Percentiles rank a stretch among this genome's conserved stretches.
These are phyloP conservation scores for Ladona fulva DNA, from an alignment of 1,140 invertebrate genomes.

Conservation along the genomic window DNA sequence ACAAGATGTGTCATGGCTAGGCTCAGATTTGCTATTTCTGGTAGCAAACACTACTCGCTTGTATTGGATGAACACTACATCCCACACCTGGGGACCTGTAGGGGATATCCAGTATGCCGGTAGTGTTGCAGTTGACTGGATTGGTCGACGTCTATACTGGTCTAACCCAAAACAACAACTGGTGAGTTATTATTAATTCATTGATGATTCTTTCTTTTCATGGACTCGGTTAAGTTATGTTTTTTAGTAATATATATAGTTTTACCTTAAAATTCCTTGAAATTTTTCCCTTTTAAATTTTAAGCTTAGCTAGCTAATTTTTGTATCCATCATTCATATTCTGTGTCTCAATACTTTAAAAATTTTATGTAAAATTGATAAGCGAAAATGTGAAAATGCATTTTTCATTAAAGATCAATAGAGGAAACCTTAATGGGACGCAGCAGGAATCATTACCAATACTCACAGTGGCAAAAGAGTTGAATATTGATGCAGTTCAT, in stretches of 20 bases:
- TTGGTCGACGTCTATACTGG: constrained; percentile 82
- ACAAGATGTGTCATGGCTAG: constrained; percentile 56
- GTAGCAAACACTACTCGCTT: constrained; percentile 64
- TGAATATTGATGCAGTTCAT: constrained; percentile 69
- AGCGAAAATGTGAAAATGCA: no score
- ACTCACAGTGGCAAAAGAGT: constrained; percentile 63
- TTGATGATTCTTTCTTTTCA: no score
- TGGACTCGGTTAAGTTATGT: no score
- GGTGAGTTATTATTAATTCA: constrained; percentile 38
- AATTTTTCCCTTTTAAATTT: no score
- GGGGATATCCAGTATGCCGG: constrained; percentile 59
- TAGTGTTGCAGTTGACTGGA: constrained; percentile 78
- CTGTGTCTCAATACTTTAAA: not conserved
- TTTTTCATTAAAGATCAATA: constrained; percentile 45
- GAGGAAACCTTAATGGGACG: constrained; percentile 55
- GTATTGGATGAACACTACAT: constrained; percentile 59
- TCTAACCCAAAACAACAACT: constrained; percentile 73
- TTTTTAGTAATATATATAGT: not conserved
- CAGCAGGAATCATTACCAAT: constrained; percentile 65
- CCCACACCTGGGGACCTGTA: constrained; percentile 42
- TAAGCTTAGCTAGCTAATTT: no score
- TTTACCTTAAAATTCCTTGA: not conserved
- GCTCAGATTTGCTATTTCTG: constrained; percentile 54
- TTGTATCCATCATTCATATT: no score
- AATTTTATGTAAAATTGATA: not conserved